Evolutionary conservation across 2,888 invertebrate genomes (phyloP).

Genomic region (Eurytoma californica): DNA sequence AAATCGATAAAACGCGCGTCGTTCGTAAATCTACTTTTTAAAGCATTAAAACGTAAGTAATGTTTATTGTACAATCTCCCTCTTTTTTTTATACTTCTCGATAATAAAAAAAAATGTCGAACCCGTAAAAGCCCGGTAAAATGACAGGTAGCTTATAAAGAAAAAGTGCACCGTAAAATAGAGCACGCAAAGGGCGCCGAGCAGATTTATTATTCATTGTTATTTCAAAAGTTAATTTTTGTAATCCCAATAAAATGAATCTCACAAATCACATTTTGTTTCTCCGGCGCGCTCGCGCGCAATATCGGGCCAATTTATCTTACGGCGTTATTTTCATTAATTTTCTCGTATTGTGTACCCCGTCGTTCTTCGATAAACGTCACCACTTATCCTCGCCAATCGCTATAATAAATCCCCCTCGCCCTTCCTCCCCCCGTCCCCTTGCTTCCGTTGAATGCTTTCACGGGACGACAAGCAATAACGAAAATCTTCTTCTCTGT

Average conservation of each 20-base stretch:
- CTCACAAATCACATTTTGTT: constrained; percentile 53
- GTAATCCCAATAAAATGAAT: constrained; percentile 51
- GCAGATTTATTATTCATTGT: constrained; percentile 53
- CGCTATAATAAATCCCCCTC: constrained; percentile 54
- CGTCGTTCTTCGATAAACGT: constrained; percentile 53
- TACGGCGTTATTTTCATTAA: constrained; percentile 58
- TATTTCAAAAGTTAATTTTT: constrained; percentile 51
- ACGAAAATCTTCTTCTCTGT: constrained; percentile 52
- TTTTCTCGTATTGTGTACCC: constrained; percentile 56
- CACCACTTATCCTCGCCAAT: constrained; percentile 55
- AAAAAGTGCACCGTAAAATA: constrained; percentile 41
- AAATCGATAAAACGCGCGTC: constrained; percentile 40
- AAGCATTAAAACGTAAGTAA: constrained; percentile 37
- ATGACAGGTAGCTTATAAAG: constrained; percentile 34
- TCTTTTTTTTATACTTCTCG: constrained; percentile 15
- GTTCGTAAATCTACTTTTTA: constrained; percentile 39
- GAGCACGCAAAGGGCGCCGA: constrained; percentile 14
- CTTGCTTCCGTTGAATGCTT: constrained; percentile 19
- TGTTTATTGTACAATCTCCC: constrained; percentile 26
- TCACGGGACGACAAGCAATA: constrained; percentile 48
- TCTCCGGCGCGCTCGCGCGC: constrained; percentile 18
- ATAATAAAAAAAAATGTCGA: constrained; percentile 31
- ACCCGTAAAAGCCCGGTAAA: constrained; percentile 17
- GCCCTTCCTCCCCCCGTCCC: constrained; percentile 24
- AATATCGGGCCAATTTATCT: constrained; percentile 56